phyloP scores from a whole-genome alignment of 2,113 vertebrate genomes.

The Sisor rabdophorus region DNA sequence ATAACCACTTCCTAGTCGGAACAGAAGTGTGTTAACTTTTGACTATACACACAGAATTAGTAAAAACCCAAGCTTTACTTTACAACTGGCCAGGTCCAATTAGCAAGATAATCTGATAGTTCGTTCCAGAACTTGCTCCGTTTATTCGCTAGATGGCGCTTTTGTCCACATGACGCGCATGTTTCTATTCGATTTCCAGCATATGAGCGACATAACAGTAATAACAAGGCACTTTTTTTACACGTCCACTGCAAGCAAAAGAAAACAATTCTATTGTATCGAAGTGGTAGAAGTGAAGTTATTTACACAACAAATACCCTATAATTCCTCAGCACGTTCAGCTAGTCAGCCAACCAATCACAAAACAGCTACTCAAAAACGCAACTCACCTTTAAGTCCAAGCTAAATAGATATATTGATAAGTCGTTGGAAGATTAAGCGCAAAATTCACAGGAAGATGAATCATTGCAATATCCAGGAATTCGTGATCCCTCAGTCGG shows the following conservation, averaged over 20 bases:
- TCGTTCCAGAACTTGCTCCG: slow-evolving; percentile 17
- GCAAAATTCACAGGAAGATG: slow-evolving; percentile 4
- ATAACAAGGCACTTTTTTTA: background rate
- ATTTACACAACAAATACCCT: background rate
- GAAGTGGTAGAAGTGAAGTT: background rate
- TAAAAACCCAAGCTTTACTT: background rate
- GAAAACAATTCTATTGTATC: background rate
- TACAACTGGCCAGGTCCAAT: background rate
- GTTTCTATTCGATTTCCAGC: slow-evolving; percentile 9
- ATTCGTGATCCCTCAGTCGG: background rate
- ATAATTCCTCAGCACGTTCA: background rate
- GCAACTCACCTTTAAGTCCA: background rate
- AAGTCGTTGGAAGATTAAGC: background rate
- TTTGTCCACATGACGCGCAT: slow-evolving; percentile 62
- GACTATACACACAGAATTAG: background rate
- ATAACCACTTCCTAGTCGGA: background rate
- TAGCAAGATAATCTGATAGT: slow-evolving; percentile 20
- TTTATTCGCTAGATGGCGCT: slow-evolving; percentile 62
- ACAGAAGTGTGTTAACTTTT: background rate
- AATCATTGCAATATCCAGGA: slow-evolving; percentile 3
- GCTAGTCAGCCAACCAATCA: background rate
- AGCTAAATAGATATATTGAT: slow-evolving; percentile 18
- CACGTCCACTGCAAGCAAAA: slow-evolving; percentile 30
- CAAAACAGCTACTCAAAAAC: background rate
- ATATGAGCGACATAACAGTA: slow-evolving; percentile 15